Percentiles rank a stretch among this genome's conserved stretches.
phyloP scores from a whole-genome alignment of 2,888 invertebrate species.

The Drosophila suboccidentalis region DNA sequence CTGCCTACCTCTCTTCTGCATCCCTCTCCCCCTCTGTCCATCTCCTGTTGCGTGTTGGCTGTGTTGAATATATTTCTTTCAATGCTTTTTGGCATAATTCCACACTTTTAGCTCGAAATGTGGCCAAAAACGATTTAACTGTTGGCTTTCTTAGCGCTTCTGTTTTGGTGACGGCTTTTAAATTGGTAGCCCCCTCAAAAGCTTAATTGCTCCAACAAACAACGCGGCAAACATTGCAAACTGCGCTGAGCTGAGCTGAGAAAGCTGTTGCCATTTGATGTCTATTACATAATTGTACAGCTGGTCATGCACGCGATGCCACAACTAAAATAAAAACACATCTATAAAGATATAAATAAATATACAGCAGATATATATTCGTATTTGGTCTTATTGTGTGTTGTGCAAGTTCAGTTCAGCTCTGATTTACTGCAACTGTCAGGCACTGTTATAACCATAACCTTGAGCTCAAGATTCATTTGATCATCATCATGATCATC shows the following conservation, averaged over 20 bases:
- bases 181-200: slow-evolving; percentile 44
- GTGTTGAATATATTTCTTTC: slow-evolving; percentile 30
- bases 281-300: slow-evolving; percentile 50
- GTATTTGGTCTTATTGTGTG: slow-evolving; percentile 30
- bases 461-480: slow-evolving; percentile 69
- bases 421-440: slow-evolving; percentile 41
- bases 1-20: neutral
- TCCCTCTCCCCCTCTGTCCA: neutral
- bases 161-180: slow-evolving; percentile 62
- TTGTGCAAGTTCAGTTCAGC: slow-evolving; percentile 56
- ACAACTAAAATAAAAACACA: slow-evolving; percentile 10
- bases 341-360: slow-evolving; percentile 3
- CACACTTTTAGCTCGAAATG: slow-evolving; percentile 47
- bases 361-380: slow-evolving; percentile 18
- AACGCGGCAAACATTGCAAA: slow-evolving; percentile 26
- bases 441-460: slow-evolving; percentile 69
- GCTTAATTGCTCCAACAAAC: slow-evolving; percentile 52
- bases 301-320: slow-evolving; percentile 51
- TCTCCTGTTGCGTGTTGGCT: slow-evolving; percentile 27
- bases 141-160: slow-evolving; percentile 49
- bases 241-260: slow-evolving; percentile 12
- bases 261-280: slow-evolving; percentile 42
- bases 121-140: slow-evolving; percentile 46
- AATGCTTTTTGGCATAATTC: slow-evolving; percentile 68
- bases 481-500: slow-evolving; percentile 38